Conservation (phyloP, 92 coral and sea anemone species). For the Actinostola sp. region DNA sequence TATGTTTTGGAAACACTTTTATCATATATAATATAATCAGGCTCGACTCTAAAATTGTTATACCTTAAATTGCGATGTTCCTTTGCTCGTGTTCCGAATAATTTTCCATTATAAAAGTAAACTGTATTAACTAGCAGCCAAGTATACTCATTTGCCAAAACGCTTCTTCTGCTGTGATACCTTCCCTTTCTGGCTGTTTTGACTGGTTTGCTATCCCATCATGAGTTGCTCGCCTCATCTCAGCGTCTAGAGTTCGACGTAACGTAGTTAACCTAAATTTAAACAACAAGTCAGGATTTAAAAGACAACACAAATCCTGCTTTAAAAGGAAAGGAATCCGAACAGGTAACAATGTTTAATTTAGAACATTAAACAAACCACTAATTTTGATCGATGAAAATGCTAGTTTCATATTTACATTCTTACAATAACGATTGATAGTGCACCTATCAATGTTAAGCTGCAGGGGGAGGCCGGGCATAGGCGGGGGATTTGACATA, state of each 20-base stretch:
- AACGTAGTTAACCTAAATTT: conserved; percentile 56
- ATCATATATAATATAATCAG: conserved; percentile 38
- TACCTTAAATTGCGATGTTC: conserved; percentile 57
- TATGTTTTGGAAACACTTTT: conserved; percentile 60
- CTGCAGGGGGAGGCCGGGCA: too few relatives aligned
- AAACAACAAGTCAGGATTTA: too few relatives aligned
- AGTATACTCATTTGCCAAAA: conserved; percentile 55
- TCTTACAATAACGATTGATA: too few relatives aligned
- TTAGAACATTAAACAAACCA: too few relatives aligned
- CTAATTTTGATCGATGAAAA: too few relatives aligned
- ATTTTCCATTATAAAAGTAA: conserved; percentile 55
- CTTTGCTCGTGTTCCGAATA: conserved; percentile 47
- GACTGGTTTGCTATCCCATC: conserved; percentile 44
- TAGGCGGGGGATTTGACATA: too few relatives aligned
- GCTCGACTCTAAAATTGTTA: conserved; percentile 39
- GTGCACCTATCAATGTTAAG: too few relatives aligned
- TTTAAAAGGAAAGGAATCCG: too few relatives aligned
- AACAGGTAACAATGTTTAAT: too few relatives aligned
- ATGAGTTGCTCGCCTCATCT: conserved; percentile 57
- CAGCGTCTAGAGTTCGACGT: conserved; percentile 55
- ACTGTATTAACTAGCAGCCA: conserved; percentile 56
- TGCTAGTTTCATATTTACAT: too few relatives aligned
- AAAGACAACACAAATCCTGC: too few relatives aligned
- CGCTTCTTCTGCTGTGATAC: conserved; percentile 40
- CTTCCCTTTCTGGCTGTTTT: conserved; percentile 55